Evolutionary conservation across 2,797 vertebrate genomes (phyloP), one percentile per base, ranked within the genome.

Genomic region (Cyclura pinguis): DNA sequence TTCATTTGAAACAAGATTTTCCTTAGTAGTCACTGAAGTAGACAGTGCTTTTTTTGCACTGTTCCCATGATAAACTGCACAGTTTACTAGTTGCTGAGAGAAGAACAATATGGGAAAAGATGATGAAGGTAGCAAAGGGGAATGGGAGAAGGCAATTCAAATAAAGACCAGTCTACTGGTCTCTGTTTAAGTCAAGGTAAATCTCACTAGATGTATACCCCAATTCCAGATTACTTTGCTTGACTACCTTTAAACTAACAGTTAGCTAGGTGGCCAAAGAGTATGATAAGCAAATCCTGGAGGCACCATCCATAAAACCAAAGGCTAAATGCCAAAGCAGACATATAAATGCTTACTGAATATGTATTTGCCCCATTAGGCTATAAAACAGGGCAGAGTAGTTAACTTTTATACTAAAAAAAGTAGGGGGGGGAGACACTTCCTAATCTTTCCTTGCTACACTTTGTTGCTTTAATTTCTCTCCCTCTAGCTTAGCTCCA

Each of bases 1-100:
- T 84, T 85, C 73, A 42, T 84, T 8, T 73, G 10, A 85, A 85
- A 85, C 77, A 78, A 50, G 77, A 50, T 27, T 50, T 78, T 50
- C 77, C 47, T 29, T 78, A 91, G 80, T 74, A 93, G n/a, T 59
- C 86, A 47, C 38, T 89, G 82, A 92, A 88, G 4, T 82, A 72
- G 4, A 82, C 83, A n/a, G 35, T 88, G 76, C 32, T 0, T 0
- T 55, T 82, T 10, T 27, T 92, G 50, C 88, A 91, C 77, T 89
- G 82, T 14, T 64, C 59, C 52, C 80, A 0, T 5, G 20, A 52
- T 20, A 91, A 84, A 78, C 35, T 52, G 82, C 47, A 35, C 32
- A 29, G 59, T 35, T 93, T 77, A 88, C 35, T 0, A 0, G 52
- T 5, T 0, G 72, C 14, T 83, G 38, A 24, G 0, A 76, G 10